These are phyloP conservation scores for Aleadryas rufinucha DNA, from an alignment of 2,113 vertebrate species.

Conservation along the genomic window DNA sequence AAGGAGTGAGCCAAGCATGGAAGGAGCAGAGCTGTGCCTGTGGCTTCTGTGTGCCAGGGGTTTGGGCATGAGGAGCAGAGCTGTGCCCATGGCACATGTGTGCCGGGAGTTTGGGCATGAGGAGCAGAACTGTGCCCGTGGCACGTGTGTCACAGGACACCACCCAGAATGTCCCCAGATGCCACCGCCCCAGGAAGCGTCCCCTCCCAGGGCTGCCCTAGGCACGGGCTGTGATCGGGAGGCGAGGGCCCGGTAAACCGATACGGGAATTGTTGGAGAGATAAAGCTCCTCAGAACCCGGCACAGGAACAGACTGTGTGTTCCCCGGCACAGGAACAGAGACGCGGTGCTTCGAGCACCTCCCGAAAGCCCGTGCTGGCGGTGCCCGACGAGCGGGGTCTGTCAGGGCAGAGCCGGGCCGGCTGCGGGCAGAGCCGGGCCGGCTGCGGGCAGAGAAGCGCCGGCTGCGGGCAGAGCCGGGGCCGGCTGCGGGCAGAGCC, in stretches of 20 bases:
- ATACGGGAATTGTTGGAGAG: background rate
- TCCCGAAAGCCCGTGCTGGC: background rate
- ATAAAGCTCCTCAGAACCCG: background rate
- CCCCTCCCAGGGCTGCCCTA: rapidly evolving
- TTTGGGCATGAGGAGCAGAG: too few species aligned
- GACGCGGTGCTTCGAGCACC: background rate
- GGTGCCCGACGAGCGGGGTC: rapidly evolving
- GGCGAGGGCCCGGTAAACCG: rapidly evolving
- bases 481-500: background rate
- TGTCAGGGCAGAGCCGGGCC: background rate
- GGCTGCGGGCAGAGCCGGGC: too few species aligned
- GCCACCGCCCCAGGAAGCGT: rapidly evolving
- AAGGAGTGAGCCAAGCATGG: rapidly evolving
- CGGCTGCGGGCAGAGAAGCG: too few species aligned
- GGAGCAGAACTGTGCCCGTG: too few species aligned
- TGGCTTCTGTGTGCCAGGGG: background rate
- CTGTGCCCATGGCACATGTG: too few species aligned
- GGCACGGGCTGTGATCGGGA: rapidly evolving
- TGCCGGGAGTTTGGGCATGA: too few species aligned
- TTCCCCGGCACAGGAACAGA: background rate
- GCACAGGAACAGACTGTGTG: background rate
- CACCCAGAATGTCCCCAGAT: background rate
- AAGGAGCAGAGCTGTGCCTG: background rate
- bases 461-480: background rate
- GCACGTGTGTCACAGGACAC: background rate